phyloP scores from a whole-genome alignment of 2,888 invertebrate species.

The Carcina quercana region DNA sequence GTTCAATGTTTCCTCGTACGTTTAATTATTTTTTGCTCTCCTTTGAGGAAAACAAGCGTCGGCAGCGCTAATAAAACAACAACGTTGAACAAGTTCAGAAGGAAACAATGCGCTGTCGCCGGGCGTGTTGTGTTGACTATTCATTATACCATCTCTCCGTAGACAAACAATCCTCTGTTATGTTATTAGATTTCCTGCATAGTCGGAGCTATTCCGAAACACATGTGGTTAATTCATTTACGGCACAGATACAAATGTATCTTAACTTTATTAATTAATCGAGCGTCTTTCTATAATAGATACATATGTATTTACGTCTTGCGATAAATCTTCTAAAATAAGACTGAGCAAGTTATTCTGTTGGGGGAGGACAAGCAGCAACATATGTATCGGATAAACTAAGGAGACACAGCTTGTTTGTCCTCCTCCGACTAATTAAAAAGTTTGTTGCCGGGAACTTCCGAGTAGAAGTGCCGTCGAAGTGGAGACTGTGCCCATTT shows the following conservation, averaged over 20 bases:
- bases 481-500: conserved; percentile 49
- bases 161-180: conserved; percentile 53
- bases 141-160: conserved; percentile 61
- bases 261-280: conserved; percentile 32
- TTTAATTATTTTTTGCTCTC: conserved; percentile 2
- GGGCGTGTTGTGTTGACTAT: conserved; percentile 65
- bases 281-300: too few relatives aligned
- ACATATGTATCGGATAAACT: conserved; percentile 48
- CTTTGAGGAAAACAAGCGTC: conserved; percentile 5
- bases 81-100: conserved; percentile 38
- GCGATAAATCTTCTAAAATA: conserved; percentile 38
- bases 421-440: conserved; percentile 72
- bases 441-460: conserved; percentile 66
- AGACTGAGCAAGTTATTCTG: conserved; percentile 25
- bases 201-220: conserved; percentile 37
- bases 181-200: conserved; percentile 58
- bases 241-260: conserved; percentile 21
- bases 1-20: neutral
- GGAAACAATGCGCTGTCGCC: conserved; percentile 33
- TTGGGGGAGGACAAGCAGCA: conserved; percentile 36
- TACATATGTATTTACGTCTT: conserved; percentile 1
- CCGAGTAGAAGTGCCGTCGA: conserved; percentile 48
- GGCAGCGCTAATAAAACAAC: conserved; percentile 36
- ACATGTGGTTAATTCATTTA: conserved; percentile 37
- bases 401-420: conserved; percentile 59